Percentiles rank a stretch among this genome's conserved stretches.
phyloP scores from a whole-genome alignment of 1,140 invertebrate species.

The Asobara japonica region DNA sequence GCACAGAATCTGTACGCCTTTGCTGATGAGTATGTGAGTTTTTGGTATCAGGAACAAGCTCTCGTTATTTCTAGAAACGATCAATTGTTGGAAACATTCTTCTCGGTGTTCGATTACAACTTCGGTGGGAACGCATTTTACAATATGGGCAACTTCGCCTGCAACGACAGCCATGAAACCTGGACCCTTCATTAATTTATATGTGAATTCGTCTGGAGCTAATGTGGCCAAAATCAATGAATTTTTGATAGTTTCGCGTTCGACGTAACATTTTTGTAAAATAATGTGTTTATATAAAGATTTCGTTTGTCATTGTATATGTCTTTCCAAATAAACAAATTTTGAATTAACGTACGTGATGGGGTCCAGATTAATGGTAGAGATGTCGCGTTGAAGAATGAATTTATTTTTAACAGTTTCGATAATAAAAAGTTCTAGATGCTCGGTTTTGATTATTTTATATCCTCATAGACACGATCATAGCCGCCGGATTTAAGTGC shows the following conservation, averaged over 20 bases:
- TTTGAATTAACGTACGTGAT: slow-evolving; percentile 32
- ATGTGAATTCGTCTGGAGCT: slow-evolving; percentile 34
- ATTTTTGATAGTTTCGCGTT: slow-evolving; percentile 32
- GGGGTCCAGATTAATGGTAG: slow-evolving; percentile 7
- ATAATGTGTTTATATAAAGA: slow-evolving; percentile 28
- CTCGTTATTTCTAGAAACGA: neutral
- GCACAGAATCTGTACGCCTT: slow-evolving; percentile 13
- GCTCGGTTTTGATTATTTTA: neutral
- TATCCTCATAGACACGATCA: too few relatives aligned
- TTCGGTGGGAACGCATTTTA: slow-evolving; percentile 31
- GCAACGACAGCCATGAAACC: slow-evolving; percentile 31
- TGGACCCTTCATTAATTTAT: slow-evolving; percentile 34
- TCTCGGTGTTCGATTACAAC: neutral
- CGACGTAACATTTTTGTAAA: slow-evolving; percentile 26
- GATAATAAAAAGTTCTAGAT: neutral
- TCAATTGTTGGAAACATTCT: slow-evolving; percentile 15
- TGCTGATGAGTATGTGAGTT: slow-evolving; percentile 17
- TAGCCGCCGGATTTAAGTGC: too few relatives aligned
- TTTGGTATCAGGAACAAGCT: slow-evolving; percentile 23
- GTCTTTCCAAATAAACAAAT: slow-evolving; percentile 32
- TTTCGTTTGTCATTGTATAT: slow-evolving; percentile 27
- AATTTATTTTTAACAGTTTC: neutral
- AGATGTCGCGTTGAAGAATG: neutral
- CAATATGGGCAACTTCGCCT: slow-evolving; percentile 31
- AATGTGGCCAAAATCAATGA: too few relatives aligned